Percentiles rank a stretch among this genome's conserved stretches.
Conservation (phyloP, 2,113 vertebrate genomes). For the Lampris incognitus region DNA sequence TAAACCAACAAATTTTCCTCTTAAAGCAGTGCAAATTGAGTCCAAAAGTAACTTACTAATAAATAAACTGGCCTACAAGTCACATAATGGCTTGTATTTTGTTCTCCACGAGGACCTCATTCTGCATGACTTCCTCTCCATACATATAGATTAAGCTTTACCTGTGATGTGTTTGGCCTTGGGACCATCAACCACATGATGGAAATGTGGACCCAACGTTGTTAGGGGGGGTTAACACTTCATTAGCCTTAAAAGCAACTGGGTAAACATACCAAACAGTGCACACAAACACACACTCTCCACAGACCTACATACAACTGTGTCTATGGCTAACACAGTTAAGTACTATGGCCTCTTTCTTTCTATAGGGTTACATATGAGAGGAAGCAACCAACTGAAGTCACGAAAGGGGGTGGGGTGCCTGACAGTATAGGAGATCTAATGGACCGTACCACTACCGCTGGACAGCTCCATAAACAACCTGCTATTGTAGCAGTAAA, state of each 20-base stretch:
- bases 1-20: neutral
- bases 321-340: slow-evolving; percentile 46
- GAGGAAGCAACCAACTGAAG: slow-evolving; percentile 72
- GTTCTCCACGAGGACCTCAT: slow-evolving; percentile 15
- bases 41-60: neutral
- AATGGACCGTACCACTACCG: slow-evolving; percentile 67
- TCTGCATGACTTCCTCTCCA: slow-evolving; percentile 9
- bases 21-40: neutral
- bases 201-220: slow-evolving; percentile 46
- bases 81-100: slow-evolving; percentile 12
- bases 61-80: neutral
- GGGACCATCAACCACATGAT: slow-evolving; percentile 51
- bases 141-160: slow-evolving; percentile 36
- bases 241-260: slow-evolving; percentile 58
- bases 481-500: slow-evolving; percentile 49
- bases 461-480: slow-evolving; percentile 47
- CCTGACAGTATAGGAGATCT: slow-evolving; percentile 51
- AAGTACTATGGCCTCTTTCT: slow-evolving; percentile 62
- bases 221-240: slow-evolving; percentile 57
- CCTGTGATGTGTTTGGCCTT: slow-evolving; percentile 37
- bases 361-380: slow-evolving; percentile 70
- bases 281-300: neutral
- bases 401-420: slow-evolving; percentile 46
- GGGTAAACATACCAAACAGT: slow-evolving; percentile 46
- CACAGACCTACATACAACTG: slow-evolving; percentile 43